Conservation (phyloP, 2,113 vertebrate species). For the Bubo bubo region DNA sequence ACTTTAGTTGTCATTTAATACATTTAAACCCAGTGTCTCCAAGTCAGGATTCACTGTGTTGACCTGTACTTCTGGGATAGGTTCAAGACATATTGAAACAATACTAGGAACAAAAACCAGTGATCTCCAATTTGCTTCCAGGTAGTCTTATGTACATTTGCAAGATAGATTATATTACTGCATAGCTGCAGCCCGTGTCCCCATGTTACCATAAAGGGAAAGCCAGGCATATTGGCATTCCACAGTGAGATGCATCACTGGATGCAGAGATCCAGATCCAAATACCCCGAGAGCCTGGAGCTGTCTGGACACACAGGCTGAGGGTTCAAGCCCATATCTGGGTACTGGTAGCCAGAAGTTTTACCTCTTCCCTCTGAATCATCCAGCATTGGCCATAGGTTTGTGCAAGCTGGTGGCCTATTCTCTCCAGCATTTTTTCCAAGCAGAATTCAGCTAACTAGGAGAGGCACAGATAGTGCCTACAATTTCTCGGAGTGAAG, state of each 20-base stretch:
- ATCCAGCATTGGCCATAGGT: neutral
- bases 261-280: neutral
- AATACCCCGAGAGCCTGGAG: neutral
- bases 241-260: neutral
- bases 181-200: neutral
- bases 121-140: neutral
- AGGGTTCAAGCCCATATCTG: neutral
- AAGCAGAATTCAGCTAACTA: neutral
- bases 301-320: neutral
- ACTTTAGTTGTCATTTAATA: neutral
- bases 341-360: neutral
- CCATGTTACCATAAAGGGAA: rapidly evolving
- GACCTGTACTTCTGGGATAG: neutral
- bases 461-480: neutral
- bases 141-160: neutral
- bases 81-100: neutral
- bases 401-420: neutral
- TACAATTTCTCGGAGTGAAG: neutral
- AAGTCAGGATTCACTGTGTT: neutral
- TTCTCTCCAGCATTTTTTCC: neutral
- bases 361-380: neutral
- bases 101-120: neutral
- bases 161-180: neutral
- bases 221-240: neutral
- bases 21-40: neutral